phyloP scores from a whole-genome alignment of 2,888 invertebrate species.

The Drosophila glabriapex region DNA sequence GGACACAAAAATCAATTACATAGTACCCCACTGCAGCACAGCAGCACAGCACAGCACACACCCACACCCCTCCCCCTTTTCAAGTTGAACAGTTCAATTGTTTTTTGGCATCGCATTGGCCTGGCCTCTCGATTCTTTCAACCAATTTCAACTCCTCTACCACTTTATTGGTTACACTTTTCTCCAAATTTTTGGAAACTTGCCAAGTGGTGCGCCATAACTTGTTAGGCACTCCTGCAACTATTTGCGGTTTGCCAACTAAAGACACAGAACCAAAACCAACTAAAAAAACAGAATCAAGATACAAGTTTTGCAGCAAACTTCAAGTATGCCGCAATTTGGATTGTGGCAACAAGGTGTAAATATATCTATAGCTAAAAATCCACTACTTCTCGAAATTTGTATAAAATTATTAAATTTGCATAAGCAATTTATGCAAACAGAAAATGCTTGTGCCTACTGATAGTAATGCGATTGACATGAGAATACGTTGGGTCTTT shows the following conservation, averaged over 20 bases:
- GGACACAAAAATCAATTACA: background rate
- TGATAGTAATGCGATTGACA: background rate
- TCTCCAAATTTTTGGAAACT: conserved; percentile 19
- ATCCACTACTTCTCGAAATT: background rate
- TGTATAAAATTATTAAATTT: background rate
- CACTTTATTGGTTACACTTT: conserved; percentile 39
- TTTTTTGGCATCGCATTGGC: conserved; percentile 55
- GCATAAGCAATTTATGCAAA: background rate
- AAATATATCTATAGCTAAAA: background rate
- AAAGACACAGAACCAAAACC: background rate
- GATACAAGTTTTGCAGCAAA: conserved; percentile 7
- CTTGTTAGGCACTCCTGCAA: conserved; percentile 27
- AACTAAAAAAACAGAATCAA: background rate
- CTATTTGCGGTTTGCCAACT: background rate
- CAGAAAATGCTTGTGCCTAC: background rate
- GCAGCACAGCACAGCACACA: background rate
- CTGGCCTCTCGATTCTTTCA: conserved; percentile 40
- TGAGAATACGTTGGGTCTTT: background rate
- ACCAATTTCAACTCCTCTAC: conserved; percentile 28
- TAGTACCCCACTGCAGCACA: background rate
- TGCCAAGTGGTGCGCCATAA: conserved; percentile 34
- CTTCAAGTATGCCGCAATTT: conserved; percentile 26
- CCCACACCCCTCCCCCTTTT: background rate
- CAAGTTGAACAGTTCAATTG: conserved; percentile 22
- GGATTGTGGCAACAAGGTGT: conserved; percentile 1